Conservation (phyloP, 2,113 vertebrate species). For the Gopherus evgoodei region DNA sequence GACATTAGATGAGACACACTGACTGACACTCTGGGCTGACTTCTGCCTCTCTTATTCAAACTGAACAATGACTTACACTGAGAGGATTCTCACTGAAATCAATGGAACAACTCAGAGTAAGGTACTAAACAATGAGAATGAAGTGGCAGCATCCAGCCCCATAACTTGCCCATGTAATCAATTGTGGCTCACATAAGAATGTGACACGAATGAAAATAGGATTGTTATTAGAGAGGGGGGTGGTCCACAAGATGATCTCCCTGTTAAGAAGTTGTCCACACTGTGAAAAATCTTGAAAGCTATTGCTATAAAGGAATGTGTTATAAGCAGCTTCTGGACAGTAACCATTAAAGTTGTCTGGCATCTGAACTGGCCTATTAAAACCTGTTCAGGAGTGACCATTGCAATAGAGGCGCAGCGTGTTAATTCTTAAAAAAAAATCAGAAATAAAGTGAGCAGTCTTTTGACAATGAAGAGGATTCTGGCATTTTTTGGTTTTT, state of each 20-base stretch:
- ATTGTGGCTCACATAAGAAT: slow-evolving; percentile 20
- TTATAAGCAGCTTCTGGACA: not conserved
- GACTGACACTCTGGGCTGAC: not conserved
- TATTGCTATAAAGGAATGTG: not conserved
- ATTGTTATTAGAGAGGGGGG: not conserved
- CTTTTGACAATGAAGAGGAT: not conserved
- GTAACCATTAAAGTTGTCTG: not conserved
- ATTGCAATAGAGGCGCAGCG: not conserved
- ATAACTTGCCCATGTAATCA: not conserved
- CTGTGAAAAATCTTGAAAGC: slow-evolving; percentile 39
- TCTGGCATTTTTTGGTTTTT: not conserved
- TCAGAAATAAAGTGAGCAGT: not conserved
- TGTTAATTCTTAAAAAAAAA: not conserved
- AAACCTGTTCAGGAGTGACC: not conserved
- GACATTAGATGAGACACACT: not conserved
- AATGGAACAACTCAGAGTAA: slow-evolving; percentile 43
- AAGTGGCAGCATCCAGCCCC: slow-evolving; percentile 3
- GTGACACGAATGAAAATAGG: not conserved
- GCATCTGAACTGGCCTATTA: slow-evolving; percentile 11
- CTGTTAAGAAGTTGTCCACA: not conserved
- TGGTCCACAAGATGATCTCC: not conserved
- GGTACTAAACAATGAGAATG: not conserved
- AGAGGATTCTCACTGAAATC: slow-evolving; percentile 29
- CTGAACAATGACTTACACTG: not conserved
- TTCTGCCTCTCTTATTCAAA: not conserved